Evolutionary conservation across 2,888 invertebrate species (phyloP), one percentile per base, ranked within the genome.

Genomic region (Heliothis peltigera): DNA sequence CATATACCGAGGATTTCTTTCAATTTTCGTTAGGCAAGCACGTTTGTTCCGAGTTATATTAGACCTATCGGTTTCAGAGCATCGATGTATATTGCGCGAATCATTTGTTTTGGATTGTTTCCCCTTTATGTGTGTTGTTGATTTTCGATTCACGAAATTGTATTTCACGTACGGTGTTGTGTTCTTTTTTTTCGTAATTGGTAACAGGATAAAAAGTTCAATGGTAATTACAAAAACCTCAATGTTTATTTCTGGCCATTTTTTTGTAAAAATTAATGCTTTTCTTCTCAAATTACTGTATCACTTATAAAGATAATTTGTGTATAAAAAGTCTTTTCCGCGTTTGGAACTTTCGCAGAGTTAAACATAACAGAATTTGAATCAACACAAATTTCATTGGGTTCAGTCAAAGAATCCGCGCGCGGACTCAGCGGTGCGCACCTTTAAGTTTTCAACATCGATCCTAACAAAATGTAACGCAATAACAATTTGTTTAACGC

Each of bases 1-100:
- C 88, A 72, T 57, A 61, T 57, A 75, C 46, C 59, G 71, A 72
- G 67, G 68, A 76, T 80, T 80, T 74, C 75, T 78, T 80, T 75
- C 70, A 75, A 66, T 75, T 81, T 80, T 73, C 48, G 42, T 55
- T 53, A 42, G 55, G 56, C n/a, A 48, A 35, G 12, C 54, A 18
- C 62, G 75, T 78, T 78, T 78, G 43, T 60, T 19, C 21, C 32
- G 44, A 12, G 55, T 67, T 15, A 55, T 64, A 64, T 67, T 63
- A 80, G 39, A 64, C 49, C 21, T 66, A 25, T 66, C 42, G 7
- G 52, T 64, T 43, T 18, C 44, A 17, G 17, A 4, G 15, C 35
- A 21, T 17, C 44, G 6, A 28, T 71, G 54, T 64, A 49, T 55
- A 47, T 21, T 51, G 51, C 39, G 54, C 61, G n/a, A 72, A 64